phyloP scores from a whole-genome alignment of 1,140 invertebrate genomes.

The Zaprionus tsacasi region DNA sequence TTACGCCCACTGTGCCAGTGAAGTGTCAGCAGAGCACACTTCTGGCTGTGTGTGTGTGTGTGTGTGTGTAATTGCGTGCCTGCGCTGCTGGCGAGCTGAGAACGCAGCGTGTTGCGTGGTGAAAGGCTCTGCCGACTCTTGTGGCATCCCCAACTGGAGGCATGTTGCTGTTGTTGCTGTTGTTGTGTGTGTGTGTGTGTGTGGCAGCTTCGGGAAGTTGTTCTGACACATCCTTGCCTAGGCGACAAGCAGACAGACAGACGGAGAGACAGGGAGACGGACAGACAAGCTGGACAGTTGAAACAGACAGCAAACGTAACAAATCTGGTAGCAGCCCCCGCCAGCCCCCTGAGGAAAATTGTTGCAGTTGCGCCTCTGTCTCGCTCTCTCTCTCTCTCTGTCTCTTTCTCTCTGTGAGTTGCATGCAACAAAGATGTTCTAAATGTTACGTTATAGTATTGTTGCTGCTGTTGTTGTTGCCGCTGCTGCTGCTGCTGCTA shows the following conservation, averaged over 20 bases:
- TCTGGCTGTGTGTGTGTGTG: neutral
- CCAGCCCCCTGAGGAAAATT: constrained; percentile 42
- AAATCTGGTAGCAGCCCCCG: constrained; percentile 38
- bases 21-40: neutral
- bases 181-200: neutral
- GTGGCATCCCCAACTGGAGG: neutral
- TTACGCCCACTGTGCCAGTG: neutral
- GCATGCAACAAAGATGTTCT: constrained; percentile 70
- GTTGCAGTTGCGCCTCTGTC: constrained; percentile 43
- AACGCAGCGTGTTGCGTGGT: constrained; percentile 27
- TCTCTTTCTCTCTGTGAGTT: constrained; percentile 4
- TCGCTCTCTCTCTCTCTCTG: neutral
- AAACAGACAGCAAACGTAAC: constrained; percentile 47
- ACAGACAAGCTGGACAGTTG: constrained; percentile 18
- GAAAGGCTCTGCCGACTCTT: constrained; percentile 40
- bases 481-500: constrained; percentile 22
- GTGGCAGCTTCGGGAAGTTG: constrained; percentile 42
- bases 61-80: constrained; percentile 16
- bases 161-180: neutral
- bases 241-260: constrained; percentile 26
- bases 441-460: constrained; percentile 76
- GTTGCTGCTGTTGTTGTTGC: constrained; percentile 23
- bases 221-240: constrained; percentile 54
- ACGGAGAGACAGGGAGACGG: neutral
- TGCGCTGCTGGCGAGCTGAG: constrained; percentile 4